phyloP scores from a whole-genome alignment of 2,888 invertebrate genomes.

The Asteroscopus sphinx region DNA sequence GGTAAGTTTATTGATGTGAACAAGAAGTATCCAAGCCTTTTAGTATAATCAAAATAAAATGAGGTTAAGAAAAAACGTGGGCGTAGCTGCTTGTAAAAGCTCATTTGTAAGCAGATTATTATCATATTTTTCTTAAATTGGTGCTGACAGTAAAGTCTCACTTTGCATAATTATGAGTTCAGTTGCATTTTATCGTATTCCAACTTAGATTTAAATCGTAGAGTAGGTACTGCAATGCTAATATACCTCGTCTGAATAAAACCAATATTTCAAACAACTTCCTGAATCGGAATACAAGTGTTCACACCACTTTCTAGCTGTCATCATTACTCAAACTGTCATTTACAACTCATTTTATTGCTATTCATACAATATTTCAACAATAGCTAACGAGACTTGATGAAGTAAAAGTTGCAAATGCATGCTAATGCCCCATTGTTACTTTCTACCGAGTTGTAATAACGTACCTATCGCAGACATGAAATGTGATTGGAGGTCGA shows the following conservation, averaged over 20 bases:
- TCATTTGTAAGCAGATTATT: neutral
- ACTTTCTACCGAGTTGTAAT: constrained; percentile 70
- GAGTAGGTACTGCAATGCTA: too few relatives aligned
- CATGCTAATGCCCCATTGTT: constrained; percentile 80
- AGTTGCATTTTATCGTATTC: constrained; percentile 4
- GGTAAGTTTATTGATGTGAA: too few relatives aligned
- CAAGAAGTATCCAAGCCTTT: too few relatives aligned
- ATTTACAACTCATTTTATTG: constrained; percentile 64
- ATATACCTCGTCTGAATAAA: constrained; percentile 8
- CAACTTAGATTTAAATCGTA: too few relatives aligned
- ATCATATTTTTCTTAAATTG: neutral
- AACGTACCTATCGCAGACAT: constrained; percentile 67
- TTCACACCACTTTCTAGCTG: constrained; percentile 50
- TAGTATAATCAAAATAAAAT: neutral
- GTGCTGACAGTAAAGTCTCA: neutral
- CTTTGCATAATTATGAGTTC: constrained; percentile 5
- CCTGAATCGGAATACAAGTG: constrained; percentile 22
- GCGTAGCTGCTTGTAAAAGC: neutral
- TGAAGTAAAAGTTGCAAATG: constrained; percentile 79
- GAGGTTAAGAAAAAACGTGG: neutral
- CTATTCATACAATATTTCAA: constrained; percentile 65
- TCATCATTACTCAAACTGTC: constrained; percentile 70
- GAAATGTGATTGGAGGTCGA: constrained; percentile 67
- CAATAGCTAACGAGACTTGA: constrained; percentile 72
- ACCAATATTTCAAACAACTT: constrained; percentile 42